These are phyloP conservation scores for Rhopalosiphum padi DNA, from an alignment of 1,140 invertebrate species.

Conservation along the genomic window DNA sequence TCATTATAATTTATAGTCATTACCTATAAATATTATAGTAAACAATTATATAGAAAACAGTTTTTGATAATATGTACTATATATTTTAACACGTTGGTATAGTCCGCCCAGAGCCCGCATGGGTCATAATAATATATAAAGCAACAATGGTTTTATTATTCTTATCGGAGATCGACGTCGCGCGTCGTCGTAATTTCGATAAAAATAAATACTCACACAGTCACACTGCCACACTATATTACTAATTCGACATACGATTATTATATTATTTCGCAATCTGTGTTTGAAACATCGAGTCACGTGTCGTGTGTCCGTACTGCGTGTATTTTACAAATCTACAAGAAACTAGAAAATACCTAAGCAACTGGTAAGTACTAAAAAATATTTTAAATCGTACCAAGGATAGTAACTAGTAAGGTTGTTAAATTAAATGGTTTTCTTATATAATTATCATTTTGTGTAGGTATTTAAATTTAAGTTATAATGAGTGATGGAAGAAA, in stretches of 20 bases:
- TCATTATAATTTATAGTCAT: no score
- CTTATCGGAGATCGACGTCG: no score
- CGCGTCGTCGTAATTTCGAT: no score
- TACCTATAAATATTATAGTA: no score
- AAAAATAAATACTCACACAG: no score
- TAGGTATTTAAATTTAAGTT: conserved; percentile 12
- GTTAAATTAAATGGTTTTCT: conserved; percentile 15
- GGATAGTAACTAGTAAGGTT: conserved; percentile 12
- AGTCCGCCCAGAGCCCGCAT: no score
- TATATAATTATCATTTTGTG: conserved; percentile 13
- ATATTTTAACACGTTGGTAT: no score
- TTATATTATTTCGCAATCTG: conserved; percentile 15
- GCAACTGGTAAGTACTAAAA: background rate
- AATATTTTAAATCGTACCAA: conserved; percentile 24
- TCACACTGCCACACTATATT: no score
- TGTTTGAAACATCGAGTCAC: conserved; percentile 25
- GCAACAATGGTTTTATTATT: no score
- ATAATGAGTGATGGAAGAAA: conserved; percentile 25
- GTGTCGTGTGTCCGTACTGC: conserved; percentile 33
- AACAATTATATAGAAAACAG: no score
- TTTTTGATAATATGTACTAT: no score
- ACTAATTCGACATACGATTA: background rate
- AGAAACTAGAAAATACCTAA: conserved; percentile 28
- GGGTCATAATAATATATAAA: no score
- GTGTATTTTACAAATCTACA: conserved; percentile 39